phyloP scores from a whole-genome alignment of 1,140 invertebrate genomes.

The Caenorhabditis tropicalis region DNA sequence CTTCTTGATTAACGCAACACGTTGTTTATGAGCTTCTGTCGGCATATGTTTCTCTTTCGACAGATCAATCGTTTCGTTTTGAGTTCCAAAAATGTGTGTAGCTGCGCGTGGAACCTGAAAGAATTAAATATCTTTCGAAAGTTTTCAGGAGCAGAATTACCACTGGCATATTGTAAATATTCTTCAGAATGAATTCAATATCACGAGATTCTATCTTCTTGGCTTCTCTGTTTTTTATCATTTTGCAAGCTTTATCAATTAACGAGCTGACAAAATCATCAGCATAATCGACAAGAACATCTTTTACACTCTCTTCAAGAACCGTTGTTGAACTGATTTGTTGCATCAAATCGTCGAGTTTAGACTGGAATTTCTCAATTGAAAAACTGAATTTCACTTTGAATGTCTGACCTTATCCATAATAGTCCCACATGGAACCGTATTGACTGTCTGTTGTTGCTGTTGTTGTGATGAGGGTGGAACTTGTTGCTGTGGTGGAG shows the following conservation, averaged over 20 bases:
- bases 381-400: no score
- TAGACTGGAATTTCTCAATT: constrained; percentile 24
- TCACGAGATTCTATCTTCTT: constrained; percentile 47
- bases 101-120: constrained; percentile 45
- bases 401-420: constrained; percentile 36
- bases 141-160: not conserved
- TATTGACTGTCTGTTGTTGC: not conserved
- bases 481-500: not conserved
- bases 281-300: constrained; percentile 40
- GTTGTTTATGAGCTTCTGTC: constrained; percentile 48
- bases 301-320: constrained; percentile 45
- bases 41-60: constrained; percentile 38
- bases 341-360: constrained; percentile 27
- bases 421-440: not conserved
- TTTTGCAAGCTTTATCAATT: constrained; percentile 39
- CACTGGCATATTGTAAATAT: constrained; percentile 44
- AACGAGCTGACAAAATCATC: constrained; percentile 46
- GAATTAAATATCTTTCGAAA: constrained; percentile 1
- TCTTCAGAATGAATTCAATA: constrained; percentile 46
- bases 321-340: constrained; percentile 34
- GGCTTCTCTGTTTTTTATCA: constrained; percentile 10
- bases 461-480: not conserved
- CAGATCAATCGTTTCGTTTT: not conserved
- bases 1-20: constrained; percentile 26
- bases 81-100: constrained; percentile 22